These are phyloP conservation scores for Monoplex corrugatus DNA, from an alignment of 2,888 invertebrate genomes.

Conservation along the genomic window DNA sequence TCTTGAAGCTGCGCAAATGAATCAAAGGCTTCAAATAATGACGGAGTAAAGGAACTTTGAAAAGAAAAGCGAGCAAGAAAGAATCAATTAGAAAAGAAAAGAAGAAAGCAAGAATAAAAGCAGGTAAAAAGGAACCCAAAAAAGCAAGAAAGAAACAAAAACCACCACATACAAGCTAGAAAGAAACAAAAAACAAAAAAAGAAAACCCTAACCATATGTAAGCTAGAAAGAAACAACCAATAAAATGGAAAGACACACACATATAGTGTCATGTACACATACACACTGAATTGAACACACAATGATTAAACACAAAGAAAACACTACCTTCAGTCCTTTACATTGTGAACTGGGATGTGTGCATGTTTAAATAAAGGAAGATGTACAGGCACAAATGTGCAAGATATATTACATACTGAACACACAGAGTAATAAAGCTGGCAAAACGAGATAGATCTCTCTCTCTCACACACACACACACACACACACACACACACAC, in stretches of 20 bases:
- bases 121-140: neutral
- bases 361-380: no score
- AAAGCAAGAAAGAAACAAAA: neutral
- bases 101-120: neutral
- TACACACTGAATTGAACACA: no score
- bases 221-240: neutral
- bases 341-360: no score
- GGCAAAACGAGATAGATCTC: neutral
- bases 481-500: no score
- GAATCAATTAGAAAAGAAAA: no score
- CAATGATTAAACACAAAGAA: no score
- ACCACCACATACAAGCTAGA: neutral
- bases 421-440: no score
- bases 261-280: no score
- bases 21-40: neutral
- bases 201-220: neutral
- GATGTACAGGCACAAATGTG: no score
- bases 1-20: slow-evolving; percentile 10
- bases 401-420: no score
- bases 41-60: neutral
- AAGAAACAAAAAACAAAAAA: neutral
- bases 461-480: neutral
- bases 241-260: neutral
- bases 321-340: no score
- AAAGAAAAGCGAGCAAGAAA: no score